Percentiles rank a stretch among this genome's conserved stretches.
These are phyloP conservation scores for Centruroides sculpturatus DNA, from an alignment of 1,140 invertebrate genomes.

Conservation along the genomic window DNA sequence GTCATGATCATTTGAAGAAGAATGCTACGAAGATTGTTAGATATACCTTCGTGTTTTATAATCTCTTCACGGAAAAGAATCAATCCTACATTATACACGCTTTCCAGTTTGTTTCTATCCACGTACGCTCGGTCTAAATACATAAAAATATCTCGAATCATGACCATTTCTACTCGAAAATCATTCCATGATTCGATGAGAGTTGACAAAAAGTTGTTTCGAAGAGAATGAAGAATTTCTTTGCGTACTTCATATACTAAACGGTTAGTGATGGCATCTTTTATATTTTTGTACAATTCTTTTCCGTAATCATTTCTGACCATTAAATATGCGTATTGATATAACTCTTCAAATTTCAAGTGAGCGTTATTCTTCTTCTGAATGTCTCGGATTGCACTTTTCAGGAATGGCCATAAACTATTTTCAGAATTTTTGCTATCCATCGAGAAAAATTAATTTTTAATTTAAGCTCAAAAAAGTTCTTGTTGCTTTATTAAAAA, in stretches of 20 bases:
- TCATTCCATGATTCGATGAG: neutral
- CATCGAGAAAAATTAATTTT: neutral
- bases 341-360: neutral
- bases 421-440: too few relatives aligned
- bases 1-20: conserved; percentile 86
- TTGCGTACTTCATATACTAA: neutral
- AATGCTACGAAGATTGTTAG: conserved; percentile 84
- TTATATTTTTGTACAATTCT: neutral
- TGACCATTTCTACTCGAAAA: neutral
- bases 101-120: conserved; percentile 92
- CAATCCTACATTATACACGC: conserved; percentile 96
- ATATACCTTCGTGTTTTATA: conserved; percentile 78
- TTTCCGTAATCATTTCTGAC: neutral
- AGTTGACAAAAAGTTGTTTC: neutral
- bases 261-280: neutral
- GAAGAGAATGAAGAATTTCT: neutral
- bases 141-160: neutral
- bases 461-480: too few relatives aligned
- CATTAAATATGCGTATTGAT: neutral
- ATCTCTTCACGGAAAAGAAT: conserved; percentile 97
- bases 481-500: too few relatives aligned
- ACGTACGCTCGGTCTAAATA: conserved; percentile 86
- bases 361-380: neutral
- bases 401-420: too few relatives aligned
- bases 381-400: neutral